Conservation (phyloP, 2,888 invertebrate species). For the Trissolcus japonicus region DNA sequence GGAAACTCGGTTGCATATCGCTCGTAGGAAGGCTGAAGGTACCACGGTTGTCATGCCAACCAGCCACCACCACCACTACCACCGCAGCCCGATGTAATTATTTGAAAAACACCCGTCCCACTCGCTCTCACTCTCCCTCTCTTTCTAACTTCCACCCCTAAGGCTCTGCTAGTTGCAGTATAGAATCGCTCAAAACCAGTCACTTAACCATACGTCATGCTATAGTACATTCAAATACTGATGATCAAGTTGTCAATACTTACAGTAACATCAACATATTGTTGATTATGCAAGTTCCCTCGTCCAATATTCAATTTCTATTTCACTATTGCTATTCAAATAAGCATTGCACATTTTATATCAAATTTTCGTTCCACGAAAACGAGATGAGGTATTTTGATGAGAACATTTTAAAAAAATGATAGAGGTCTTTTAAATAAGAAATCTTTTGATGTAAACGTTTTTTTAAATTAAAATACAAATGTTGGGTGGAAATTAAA, state of each 20-base stretch:
- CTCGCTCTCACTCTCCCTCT: slow-evolving; percentile 54
- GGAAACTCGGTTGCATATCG: slow-evolving; percentile 63
- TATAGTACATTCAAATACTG: slow-evolving; percentile 19
- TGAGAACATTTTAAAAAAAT: too few species aligned
- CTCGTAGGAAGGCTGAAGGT: slow-evolving; percentile 68
- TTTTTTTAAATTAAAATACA: too few species aligned
- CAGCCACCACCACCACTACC: slow-evolving; percentile 67
- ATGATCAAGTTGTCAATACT: slow-evolving; percentile 13
- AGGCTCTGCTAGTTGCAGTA: slow-evolving; percentile 67
- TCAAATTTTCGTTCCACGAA: too few species aligned
- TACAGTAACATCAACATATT: slow-evolving; percentile 1
- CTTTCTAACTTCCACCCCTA: slow-evolving; percentile 69
- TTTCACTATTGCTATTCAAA: too few species aligned
- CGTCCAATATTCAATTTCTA: too few species aligned
- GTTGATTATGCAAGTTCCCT: too few species aligned
- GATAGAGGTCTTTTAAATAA: too few species aligned
- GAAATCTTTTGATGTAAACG: too few species aligned
- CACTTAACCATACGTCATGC: slow-evolving; percentile 45
- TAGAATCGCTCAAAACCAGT: slow-evolving; percentile 74
- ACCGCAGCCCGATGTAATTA: slow-evolving; percentile 76
- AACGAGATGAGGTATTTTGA: too few species aligned
- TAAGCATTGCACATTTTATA: too few species aligned
- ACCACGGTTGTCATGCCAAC: slow-evolving; percentile 76
- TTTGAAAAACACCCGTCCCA: slow-evolving; percentile 76
- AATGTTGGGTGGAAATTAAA: too few species aligned